Evolutionary conservation across 2,113 vertebrate genomes (phyloP), one percentile per base, ranked within the genome.

Genomic region (Upupa epops): DNA sequence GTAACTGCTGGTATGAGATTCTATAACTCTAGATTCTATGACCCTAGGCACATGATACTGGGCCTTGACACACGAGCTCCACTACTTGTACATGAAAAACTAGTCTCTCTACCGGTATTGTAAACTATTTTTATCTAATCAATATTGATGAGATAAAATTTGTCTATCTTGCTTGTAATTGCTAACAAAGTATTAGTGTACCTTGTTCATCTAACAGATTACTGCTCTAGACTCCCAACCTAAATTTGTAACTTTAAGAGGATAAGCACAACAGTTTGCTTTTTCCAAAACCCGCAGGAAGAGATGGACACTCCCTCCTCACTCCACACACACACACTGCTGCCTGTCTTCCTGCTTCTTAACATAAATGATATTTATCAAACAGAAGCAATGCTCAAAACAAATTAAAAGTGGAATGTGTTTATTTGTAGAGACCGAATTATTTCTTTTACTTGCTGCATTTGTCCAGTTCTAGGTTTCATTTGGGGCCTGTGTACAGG

Each of bases 31-130:
- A 34, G 25, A 8, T 6, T 59, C 22, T 24, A 11, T 20, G 25
- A 22, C 49, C 20, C 49, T 51, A 51, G 49, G 49, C 21, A 51
- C 49, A 24, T 22, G 12, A 22, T 20, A 51, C 72, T 36, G 16
- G 21, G 19, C 5, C 16, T 13, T n/a, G 22, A 21, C 5, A 24
- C 0, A 0, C 14, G 46, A 73, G 60, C 15, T 0, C 0, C 16
- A 17, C 11, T 45, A 8, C 45, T n/a, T 56, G 34, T 45, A 45
- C 5, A 6, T 31, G 60, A 3, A n/a, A 5, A 45, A 25, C 29
- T 9, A 21, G 14, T 34, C n/a, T 56, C 13, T 37, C 51, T 73
- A 13, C 16, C 51, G 16, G 8, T 40, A 24, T 37, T 65, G 13
- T 60, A 54, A 85, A 11, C 9, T 18, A 28, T n/a, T 82, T 77